Percentiles rank a stretch among this genome's conserved stretches.
phyloP scores from a whole-genome alignment of 2,888 invertebrate species.

The Chelonus formosanus region DNA sequence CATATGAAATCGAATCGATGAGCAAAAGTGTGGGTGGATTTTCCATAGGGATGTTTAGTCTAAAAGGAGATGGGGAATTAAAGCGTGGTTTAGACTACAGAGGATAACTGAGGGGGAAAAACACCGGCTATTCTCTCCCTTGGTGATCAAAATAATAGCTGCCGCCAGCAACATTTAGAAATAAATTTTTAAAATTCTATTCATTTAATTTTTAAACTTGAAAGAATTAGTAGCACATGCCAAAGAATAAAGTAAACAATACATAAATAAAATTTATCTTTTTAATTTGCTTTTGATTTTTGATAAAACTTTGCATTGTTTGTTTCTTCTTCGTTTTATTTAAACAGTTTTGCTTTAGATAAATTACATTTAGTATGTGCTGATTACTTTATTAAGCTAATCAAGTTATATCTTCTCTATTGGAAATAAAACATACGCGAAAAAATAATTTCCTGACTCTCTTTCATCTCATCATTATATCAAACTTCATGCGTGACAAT shows the following conservation, averaged over 20 bases:
- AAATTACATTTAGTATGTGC: no score
- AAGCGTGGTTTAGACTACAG: conserved; percentile 11
- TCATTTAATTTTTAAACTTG: no score
- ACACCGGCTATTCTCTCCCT: conserved; percentile 5
- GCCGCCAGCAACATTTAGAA: no score
- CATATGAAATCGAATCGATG: conserved; percentile 8
- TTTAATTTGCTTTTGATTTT: no score
- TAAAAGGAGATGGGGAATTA: conserved; percentile 32
- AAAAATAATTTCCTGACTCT: neutral
- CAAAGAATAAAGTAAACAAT: no score
- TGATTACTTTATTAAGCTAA: no score
- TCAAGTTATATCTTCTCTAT: neutral
- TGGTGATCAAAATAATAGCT: conserved; percentile 6
- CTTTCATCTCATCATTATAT: conserved; percentile 1
- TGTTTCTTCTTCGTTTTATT: no score
- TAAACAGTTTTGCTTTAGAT: no score
- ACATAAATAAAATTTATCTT: no score
- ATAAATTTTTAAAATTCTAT: conserved; percentile 1
- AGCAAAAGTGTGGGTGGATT: conserved; percentile 45
- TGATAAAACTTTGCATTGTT: no score
- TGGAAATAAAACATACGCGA: neutral
- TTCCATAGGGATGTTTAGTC: conserved; percentile 41
- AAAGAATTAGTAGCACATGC: no score
- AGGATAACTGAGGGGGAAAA: conserved; percentile 2
- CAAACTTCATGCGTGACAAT: conserved; percentile 1